These are phyloP conservation scores for Centroberyx gerrardi DNA, from an alignment of 2,797 vertebrate species.

Conservation along the genomic window DNA sequence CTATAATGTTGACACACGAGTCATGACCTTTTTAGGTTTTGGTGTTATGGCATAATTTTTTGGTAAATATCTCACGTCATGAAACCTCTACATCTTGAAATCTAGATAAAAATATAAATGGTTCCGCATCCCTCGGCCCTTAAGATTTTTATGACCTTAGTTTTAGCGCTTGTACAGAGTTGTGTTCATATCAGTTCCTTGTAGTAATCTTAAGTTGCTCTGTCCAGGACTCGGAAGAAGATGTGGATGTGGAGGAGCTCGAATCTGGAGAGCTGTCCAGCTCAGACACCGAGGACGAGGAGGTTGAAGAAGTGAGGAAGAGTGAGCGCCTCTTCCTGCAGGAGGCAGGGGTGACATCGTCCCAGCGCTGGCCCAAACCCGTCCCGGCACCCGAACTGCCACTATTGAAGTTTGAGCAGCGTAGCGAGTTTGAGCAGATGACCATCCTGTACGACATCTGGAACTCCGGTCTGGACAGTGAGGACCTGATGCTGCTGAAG, in stretches of 20 bases:
- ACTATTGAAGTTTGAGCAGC: conserved; percentile 79
- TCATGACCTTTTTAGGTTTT: background rate
- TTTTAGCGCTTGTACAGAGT: background rate
- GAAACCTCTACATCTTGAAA: too few species aligned
- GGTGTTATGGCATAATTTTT: too few species aligned
- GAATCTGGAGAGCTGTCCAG: conserved; percentile 87
- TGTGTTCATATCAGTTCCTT: background rate
- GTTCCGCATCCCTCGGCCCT: too few species aligned
- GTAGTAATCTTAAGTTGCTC: background rate
- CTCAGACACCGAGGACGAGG: conserved; percentile 82
- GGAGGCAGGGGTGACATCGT: conserved; percentile 78
- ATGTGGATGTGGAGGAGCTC: conserved; percentile 88
- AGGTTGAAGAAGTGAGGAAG: conserved; percentile 84
- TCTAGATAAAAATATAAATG: too few species aligned
- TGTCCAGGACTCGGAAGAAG: conserved; percentile 79
- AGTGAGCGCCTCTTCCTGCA: conserved; percentile 87
- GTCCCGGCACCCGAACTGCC: conserved; percentile 6
- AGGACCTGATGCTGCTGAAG: conserved; percentile 90
- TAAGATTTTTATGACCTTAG: background rate
- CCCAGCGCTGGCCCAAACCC: conserved; percentile 73
- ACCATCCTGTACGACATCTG: conserved; percentile 96
- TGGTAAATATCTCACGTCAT: too few species aligned
- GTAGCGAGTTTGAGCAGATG: conserved; percentile 96
- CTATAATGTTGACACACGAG: rapidly evolving
- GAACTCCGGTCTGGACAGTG: conserved; percentile 92